Evolutionary conservation across 2,797 vertebrate species (phyloP).

Genomic region (Myotis pilosus): DNA sequence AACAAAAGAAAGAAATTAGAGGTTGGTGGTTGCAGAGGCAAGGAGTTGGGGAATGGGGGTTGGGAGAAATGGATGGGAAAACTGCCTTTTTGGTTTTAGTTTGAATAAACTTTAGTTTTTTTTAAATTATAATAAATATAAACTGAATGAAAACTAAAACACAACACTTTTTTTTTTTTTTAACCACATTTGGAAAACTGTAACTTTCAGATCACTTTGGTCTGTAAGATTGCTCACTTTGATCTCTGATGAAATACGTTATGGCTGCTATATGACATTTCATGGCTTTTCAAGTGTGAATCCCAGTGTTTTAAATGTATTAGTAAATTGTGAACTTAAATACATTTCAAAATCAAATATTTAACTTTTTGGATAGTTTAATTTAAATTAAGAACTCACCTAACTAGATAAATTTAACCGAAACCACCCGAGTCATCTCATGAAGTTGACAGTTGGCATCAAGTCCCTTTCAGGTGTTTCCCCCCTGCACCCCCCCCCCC

Average conservation of each 20-base stretch:
- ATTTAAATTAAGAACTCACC: not conserved
- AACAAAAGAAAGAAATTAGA: too few species aligned
- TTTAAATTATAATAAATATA: not conserved
- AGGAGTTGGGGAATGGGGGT: too few species aligned
- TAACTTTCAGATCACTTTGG: not conserved
- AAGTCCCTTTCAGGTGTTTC: not conserved
- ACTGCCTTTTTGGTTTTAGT: not conserved
- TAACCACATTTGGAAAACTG: not conserved
- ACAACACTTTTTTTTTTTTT: not conserved
- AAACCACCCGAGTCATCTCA: not conserved
- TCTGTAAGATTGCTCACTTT: not conserved
- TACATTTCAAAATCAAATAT: not conserved
- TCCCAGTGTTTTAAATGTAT: not conserved
- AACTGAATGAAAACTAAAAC: not conserved
- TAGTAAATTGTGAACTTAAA: not conserved
- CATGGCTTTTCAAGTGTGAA: not conserved
- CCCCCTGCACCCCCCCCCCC: too few species aligned
- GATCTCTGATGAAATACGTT: not conserved
- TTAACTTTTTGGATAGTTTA: not conserved
- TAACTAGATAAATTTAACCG: not conserved
- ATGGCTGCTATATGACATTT: not conserved
- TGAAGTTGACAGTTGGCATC: not conserved
- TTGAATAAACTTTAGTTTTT: not conserved
- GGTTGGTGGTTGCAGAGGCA: too few species aligned
- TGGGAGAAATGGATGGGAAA: not conserved